A percentile compares a stretch with the other conserved stretches of the same genome.
phyloP scores from a whole-genome alignment of 2,888 invertebrate genomes.

The Stenurella melanura region DNA sequence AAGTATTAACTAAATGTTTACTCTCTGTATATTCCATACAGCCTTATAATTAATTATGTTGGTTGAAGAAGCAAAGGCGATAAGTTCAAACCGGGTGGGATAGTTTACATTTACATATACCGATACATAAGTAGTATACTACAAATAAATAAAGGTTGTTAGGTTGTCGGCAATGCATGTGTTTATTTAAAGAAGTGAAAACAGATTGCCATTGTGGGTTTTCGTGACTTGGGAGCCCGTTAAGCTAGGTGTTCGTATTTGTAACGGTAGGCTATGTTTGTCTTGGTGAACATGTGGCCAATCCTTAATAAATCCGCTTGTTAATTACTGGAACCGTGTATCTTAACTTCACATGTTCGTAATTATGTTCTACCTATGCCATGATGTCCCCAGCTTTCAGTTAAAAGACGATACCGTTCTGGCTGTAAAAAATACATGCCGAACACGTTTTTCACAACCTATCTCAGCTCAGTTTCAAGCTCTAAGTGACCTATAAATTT shows the following conservation, averaged over 20 bases:
- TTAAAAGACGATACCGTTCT: slow-evolving; percentile 62
- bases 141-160: slow-evolving; percentile 46
- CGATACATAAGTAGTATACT: slow-evolving; percentile 45
- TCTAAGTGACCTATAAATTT: slow-evolving; percentile 69
- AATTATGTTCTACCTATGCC: slow-evolving; percentile 64
- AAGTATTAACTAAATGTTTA: slow-evolving; percentile 27
- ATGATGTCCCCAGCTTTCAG: slow-evolving; percentile 57
- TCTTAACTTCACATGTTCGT: slow-evolving; percentile 65
- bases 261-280: slow-evolving; percentile 68
- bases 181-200: slow-evolving; percentile 61
- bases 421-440: slow-evolving; percentile 55
- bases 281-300: slow-evolving; percentile 65
- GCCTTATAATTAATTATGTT: slow-evolving; percentile 47
- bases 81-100: slow-evolving; percentile 45
- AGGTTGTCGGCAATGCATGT: slow-evolving; percentile 41
- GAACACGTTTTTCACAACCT: slow-evolving; percentile 68
- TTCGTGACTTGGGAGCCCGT: slow-evolving; percentile 67
- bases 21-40: slow-evolving; percentile 38
- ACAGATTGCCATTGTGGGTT: slow-evolving; percentile 63
- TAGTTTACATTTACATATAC: slow-evolving; percentile 49
- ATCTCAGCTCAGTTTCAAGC: slow-evolving; percentile 62
- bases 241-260: slow-evolving; percentile 67
- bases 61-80: slow-evolving; percentile 46
- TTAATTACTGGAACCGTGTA: slow-evolving; percentile 70
- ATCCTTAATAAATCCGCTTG: slow-evolving; percentile 70